phyloP scores from a whole-genome alignment of 2,113 vertebrate genomes.

The Hippoglossus stenolepis region DNA sequence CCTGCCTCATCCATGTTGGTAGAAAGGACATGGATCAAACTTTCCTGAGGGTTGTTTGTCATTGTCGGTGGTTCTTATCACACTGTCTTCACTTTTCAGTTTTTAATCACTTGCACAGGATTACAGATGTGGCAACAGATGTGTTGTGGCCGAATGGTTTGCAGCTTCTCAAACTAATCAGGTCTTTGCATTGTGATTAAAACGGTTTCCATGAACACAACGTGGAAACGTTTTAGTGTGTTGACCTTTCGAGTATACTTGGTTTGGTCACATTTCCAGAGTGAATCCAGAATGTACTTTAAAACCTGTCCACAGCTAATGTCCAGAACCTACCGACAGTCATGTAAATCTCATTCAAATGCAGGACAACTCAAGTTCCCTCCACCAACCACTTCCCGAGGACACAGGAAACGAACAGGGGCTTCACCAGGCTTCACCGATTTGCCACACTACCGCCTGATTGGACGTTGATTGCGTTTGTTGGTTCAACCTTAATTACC shows the following conservation, averaged over 20 bases:
- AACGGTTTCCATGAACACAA: not conserved
- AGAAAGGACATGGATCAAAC: no score
- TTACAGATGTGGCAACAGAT: no score
- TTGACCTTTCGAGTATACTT: no score
- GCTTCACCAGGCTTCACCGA: conserved; percentile 25
- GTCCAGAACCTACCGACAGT: not conserved
- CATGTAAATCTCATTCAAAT: conserved; percentile 6
- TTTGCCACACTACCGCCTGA: conserved; percentile 66
- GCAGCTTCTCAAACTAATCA: not conserved
- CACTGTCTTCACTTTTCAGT: no score
- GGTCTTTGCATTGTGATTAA: not conserved
- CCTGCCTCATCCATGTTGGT: no score
- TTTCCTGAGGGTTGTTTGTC: no score
- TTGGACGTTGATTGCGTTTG: conserved; percentile 73
- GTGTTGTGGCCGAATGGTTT: not conserved
- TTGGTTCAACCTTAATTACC: conserved; percentile 67
- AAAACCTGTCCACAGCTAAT: not conserved
- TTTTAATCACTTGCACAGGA: no score
- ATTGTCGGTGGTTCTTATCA: no score
- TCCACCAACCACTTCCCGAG: conserved; percentile 17
- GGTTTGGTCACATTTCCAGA: not conserved
- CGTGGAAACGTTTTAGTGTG: not conserved
- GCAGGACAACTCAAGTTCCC: not conserved
- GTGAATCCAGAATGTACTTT: no score
- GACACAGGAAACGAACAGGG: conserved; percentile 26